Base-by-base conservation (phyloP, 2,888 invertebrate genomes). In the Pherbina coryleti region DNA sequence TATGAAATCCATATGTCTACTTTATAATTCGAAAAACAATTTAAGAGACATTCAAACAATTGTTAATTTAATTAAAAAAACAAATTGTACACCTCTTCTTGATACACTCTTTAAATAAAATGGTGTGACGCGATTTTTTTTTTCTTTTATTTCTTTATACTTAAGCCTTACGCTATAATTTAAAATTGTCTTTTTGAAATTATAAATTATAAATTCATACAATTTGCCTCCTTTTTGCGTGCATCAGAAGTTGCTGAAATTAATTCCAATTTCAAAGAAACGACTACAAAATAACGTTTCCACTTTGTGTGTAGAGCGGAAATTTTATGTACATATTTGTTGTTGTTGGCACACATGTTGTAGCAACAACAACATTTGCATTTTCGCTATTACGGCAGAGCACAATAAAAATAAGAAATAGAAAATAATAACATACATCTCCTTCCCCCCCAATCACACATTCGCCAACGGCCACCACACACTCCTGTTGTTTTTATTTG, bases 241-340 rank as follows among this genome's bases (percentile, higher is more conserved):
- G 28, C 49, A 69, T 28, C 9, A 37, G 37, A 67, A 67, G 34
- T 22, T 37, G 37, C 0, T 19, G 28, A 44, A 44, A 37, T 19
- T n/a, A 44, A 67, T 22, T 44, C 11, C 19, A 19, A 25, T 4
- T n/a, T 9, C 19, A 69, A 25, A 64, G 31, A 31, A 64, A 34
- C 17, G 17, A 25, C 19, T 75, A 55, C 44, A 37, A 69, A 51
- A 69, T 69, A 28, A 17, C 51, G 51, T 69, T 69, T 69, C 51
- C 69, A 51, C 69, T 69, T 69, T 49, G 25, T 17, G 62, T 64
- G 19, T 74, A 34, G 53, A 14, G 51, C 14, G 28, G 49, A 74
- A 74, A 37, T 64, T 64, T 51, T 51, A 74, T 51, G 74, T n/a
- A n/a, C n/a, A n/a, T n/a, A 22, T 25, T 62, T 71, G 19, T 8